Evolutionary conservation across 1,140 invertebrate species (phyloP), one percentile per base, ranked within the genome.

Genomic region (Pogonomyrmex californicus): DNA sequence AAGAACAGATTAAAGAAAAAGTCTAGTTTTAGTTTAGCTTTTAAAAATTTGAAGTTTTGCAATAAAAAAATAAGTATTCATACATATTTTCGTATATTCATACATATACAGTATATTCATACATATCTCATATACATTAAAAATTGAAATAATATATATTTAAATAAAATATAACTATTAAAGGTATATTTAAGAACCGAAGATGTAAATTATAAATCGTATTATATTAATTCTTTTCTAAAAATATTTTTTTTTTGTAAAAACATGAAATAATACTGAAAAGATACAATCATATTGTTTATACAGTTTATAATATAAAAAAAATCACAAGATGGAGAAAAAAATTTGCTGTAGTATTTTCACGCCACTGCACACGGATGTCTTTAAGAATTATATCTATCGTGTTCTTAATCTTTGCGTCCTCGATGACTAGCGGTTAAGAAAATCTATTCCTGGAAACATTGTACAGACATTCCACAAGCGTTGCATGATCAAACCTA

Each of bases 401-500:
- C 58, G 44, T 14, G 36, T 33, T 75, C n/a, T 49, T 70, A 78
- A 86, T 88, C 82, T 73, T 51, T 36, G 41, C 17, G 78, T 62
- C 54, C 77, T 77, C 82, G 41, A 77, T 76, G 82, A 85, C 62
- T 47, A 4, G 71, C 41, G 51, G 30, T 82, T 79, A 47, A 58
- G 83, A 68, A 82, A 86, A 89, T 82, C 66, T 89, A 63, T 77
- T 51, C 70, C 14, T 51, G 41, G 70, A 83, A 90, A 75, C 70
- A 58, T 54, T 66, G 41, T 41, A 10, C 65, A 56, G 56, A 70
- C 87, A 62, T 82, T 71, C 62, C 47, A 54, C 85, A 58, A 63
- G 73, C 51, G n/a, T 89, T 79, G 85, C 87, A 65, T 82, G 83
- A 62, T 66, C 75, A 65, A 38, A 76, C 56, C 87, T 36, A 90